Evolutionary conservation across 2,888 invertebrate genomes (phyloP).

Genomic region (Palloptera scutellata): DNA sequence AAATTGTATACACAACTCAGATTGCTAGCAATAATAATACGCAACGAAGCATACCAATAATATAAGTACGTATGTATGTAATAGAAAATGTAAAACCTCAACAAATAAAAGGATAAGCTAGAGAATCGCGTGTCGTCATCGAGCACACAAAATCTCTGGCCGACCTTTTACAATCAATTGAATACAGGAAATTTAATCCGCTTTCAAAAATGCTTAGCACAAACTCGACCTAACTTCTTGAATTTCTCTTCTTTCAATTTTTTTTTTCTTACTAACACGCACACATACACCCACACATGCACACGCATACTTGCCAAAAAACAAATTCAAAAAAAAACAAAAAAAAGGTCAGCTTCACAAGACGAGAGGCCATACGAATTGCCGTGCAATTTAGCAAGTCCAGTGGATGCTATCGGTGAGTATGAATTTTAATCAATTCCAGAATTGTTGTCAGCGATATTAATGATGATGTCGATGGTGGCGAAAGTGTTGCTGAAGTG

Average conservation of each 20-base stretch:
- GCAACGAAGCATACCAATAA: not conserved
- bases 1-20: no score
- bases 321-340: no score
- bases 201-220: not conserved
- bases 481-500: no score
- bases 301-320: constrained; percentile 8
- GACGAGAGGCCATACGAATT: constrained; percentile 48
- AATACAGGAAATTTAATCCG: constrained; percentile 10
- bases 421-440: constrained; percentile 27
- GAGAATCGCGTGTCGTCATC: constrained; percentile 4
- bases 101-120: not conserved
- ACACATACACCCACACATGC: not conserved
- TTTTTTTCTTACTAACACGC: not conserved
- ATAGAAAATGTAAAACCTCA: not conserved
- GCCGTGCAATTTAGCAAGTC: constrained; percentile 45
- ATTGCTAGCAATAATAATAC: no score
- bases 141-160: not conserved
- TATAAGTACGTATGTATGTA: not conserved
- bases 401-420: constrained; percentile 49
- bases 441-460: not conserved
- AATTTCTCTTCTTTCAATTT: constrained; percentile 1
- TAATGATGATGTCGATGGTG: no score
- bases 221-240: constrained; percentile 18
- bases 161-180: constrained; percentile 21
- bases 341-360: constrained; percentile 36